Evolutionary conservation across 2,888 invertebrate species (phyloP), one percentile per base, ranked within the genome.

Genomic region (Drosophila robusta): DNA sequence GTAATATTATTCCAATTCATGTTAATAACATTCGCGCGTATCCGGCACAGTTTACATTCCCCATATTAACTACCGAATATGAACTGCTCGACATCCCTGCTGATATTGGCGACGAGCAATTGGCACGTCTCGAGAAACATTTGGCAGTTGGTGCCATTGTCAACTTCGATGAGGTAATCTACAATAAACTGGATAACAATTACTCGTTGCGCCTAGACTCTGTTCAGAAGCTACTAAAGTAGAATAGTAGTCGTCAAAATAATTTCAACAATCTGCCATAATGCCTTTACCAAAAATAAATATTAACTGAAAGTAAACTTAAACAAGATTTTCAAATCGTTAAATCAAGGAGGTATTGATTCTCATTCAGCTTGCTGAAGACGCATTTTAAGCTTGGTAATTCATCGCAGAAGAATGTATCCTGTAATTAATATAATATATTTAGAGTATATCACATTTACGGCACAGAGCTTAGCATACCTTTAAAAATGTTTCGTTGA

Each of bases 21-120:
- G 80, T 92, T 0, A 60, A 85, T 3, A 70, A 90, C 14, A 92
- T 92, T 52, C 87, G 89, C 0, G 87, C 80, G 26, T 92, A 91
- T 81, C 92, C 92, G 2, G 71, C 83, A 26, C 89, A 91, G 44
- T 91, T 92, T 60, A 83, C 70, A 0, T 89, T 70, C 50, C 91
- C 91, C 0, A 76, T 90, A 34, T 57, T 89, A 61, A 91, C 92
- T 6, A 69, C 75, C 9, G 88, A 90, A 55, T 91, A 87, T 56
- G 83, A 78, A 44, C 75, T 92, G 54, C 64, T 78, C 41, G 91
- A 87, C 88, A 38, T 69, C 60, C 62, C 60, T 7, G 32, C 0
- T 8, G 22, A 74, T 0, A 3, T 45, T 9, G 66, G 34, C 32
- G 52, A 56, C 3, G 62, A 64, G 4, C 52, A 61, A 26, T 34